Conservation (phyloP, 2,113 vertebrate species). For the Lepus timidus region DNA sequence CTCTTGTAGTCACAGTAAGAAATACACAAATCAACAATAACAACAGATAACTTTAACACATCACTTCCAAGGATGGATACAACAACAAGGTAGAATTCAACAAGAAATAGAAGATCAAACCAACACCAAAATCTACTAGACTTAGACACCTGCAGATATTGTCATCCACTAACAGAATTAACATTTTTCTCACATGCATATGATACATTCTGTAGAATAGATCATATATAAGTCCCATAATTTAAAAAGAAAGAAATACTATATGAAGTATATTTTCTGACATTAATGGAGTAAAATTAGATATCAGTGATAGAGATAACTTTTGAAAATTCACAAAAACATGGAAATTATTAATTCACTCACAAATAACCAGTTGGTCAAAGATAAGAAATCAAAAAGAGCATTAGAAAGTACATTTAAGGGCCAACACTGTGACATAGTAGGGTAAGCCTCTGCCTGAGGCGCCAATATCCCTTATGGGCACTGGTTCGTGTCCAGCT, state of each 20-base stretch:
- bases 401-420: background rate
- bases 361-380: background rate
- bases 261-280: background rate
- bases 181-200: background rate
- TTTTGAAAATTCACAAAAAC: background rate
- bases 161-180: background rate
- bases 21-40: background rate
- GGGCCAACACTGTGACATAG: too few relatives aligned
- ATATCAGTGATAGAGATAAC: background rate
- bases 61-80: background rate
- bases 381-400: background rate
- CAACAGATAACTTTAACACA: background rate
- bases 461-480: too few relatives aligned
- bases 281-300: background rate
- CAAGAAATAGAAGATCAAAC: background rate
- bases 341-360: background rate
- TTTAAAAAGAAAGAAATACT: background rate
- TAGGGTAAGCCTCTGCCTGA: too few relatives aligned
- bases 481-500: too few relatives aligned
- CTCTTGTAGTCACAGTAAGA: background rate
- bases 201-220: background rate
- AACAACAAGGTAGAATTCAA: background rate
- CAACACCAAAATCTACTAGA: background rate
- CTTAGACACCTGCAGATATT: background rate
- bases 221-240: background rate